phyloP scores from a whole-genome alignment of 2,797 vertebrate genomes.

The Channa striata region DNA sequence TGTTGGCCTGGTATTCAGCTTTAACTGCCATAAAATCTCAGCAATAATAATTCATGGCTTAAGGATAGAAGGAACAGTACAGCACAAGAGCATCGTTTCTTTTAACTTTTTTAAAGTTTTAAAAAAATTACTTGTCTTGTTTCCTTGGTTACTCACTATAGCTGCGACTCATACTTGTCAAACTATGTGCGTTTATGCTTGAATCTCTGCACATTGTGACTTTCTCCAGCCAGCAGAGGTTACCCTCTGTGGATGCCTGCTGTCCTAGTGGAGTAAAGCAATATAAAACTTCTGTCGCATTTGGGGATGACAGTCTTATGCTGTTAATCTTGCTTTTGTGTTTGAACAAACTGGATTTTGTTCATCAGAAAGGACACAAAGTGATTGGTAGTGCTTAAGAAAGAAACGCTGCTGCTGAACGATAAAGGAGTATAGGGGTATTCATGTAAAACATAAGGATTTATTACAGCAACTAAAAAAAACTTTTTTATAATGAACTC shows the following conservation, averaged over 20 bases:
- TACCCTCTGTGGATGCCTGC: not conserved
- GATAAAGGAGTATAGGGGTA: not conserved
- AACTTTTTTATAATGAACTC: not conserved
- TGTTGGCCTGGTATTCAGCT: not conserved
- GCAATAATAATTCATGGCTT: not conserved
- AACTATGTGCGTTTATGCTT: not conserved
- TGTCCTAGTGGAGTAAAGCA: not conserved
- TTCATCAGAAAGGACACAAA: not conserved
- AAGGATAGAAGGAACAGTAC: not conserved
- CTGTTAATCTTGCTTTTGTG: not conserved
- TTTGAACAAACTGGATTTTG: not conserved
- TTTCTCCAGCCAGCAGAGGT: not conserved
- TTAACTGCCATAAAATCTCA: not conserved
- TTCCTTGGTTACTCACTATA: not conserved
- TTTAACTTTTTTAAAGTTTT: no score
- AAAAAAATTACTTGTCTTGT: not conserved
- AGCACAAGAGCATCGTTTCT: not conserved
- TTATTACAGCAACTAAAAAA: not conserved
- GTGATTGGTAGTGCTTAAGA: not conserved
- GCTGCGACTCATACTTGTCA: not conserved
- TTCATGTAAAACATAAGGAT: not conserved
- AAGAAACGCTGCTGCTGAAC: not conserved
- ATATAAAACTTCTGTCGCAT: not conserved
- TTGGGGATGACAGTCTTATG: no score
- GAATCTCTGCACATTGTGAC: constrained; percentile 5